Conservation (phyloP, 2,888 invertebrate genomes). For the Dyspetes luteomarginatus region DNA sequence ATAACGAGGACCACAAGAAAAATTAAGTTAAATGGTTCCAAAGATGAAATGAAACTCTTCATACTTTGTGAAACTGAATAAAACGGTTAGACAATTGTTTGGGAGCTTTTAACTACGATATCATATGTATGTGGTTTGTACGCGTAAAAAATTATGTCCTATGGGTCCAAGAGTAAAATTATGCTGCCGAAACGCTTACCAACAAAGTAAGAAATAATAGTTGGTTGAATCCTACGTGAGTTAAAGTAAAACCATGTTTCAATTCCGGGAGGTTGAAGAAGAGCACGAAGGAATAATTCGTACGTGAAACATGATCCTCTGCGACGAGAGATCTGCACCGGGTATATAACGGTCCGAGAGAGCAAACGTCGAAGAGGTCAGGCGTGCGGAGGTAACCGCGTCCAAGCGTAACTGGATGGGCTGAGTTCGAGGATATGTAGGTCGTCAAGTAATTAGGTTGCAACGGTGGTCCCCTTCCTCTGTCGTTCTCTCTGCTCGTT, state of each 20-base stretch:
- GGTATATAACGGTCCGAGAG: slow-evolving; percentile 38
- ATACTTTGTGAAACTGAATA: too few relatives aligned
- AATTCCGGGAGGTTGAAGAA: slow-evolving; percentile 7
- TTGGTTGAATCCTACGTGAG: too few relatives aligned
- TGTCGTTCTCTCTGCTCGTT: background rate
- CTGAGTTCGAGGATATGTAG: slow-evolving; percentile 59
- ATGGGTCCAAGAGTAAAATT: too few relatives aligned
- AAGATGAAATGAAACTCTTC: too few relatives aligned
- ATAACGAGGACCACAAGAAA: too few relatives aligned
- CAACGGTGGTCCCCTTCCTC: slow-evolving; percentile 44
- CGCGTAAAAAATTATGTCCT: too few relatives aligned
- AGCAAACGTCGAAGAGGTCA: slow-evolving; percentile 48
- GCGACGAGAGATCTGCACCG: background rate
- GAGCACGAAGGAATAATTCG: slow-evolving; percentile 24
- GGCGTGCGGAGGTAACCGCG: slow-evolving; percentile 24
- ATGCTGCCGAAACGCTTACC: too few relatives aligned
- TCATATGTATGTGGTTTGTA: too few relatives aligned
- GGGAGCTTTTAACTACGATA: too few relatives aligned
- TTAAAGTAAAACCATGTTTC: background rate
- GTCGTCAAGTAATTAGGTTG: slow-evolving; percentile 66
- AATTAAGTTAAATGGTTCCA: too few relatives aligned
- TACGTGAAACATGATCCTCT: background rate
- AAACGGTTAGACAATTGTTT: too few relatives aligned
- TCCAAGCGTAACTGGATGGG: slow-evolving; percentile 8
- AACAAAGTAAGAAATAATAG: too few relatives aligned